Base-by-base conservation (phyloP, 2,113 vertebrate genomes). In the Acanthochromis polyacanthus region DNA sequence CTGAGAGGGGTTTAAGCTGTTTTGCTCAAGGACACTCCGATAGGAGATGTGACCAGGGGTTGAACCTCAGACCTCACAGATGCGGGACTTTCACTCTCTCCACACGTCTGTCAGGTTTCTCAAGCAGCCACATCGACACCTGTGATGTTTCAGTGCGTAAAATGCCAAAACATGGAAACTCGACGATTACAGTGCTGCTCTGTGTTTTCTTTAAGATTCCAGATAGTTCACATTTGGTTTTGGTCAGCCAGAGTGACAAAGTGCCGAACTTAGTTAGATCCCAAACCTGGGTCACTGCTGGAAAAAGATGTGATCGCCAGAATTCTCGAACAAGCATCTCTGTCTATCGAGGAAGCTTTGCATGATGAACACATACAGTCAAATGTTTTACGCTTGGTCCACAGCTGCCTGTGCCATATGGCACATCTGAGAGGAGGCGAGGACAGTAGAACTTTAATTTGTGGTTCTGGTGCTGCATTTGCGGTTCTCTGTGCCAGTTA, bases 11-110 rank as follows among this genome's bases (percentile, higher is more conserved):
- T 73, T 61, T 10, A 15, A 22, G 51, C n/a, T 48, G 45, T 75
- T 38, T 71, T 51, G 68, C 72, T 78, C 52, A 72, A 78, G 61
- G 72, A 71, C 46, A 66, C 71, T 62, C 48, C 8, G 60, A 59
- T 23, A 51, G 36, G 40, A 55, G 52, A 43, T 75, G 10, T 46
- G 40, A 7, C 12, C 32, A 45, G 17, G n/a, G 12, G 30, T 62
- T n/a, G 55, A 56, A 82, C 58, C 43, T 28, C 60, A 52, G 38
- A 77, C 70, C 19, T 64, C 17, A 16, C 11, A 17, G 22, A 43
- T 19, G 11, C 48, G 14, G 45, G 67, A 32, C 22, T 17, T 16
- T 61, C 1, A 51, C 12, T 55, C 12, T 12, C 9, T 38, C 6
- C 15, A 56, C 19, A 19, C 60, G 17, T 17, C 5, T 7, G 3